Percentiles rank a stretch among this genome's conserved stretches.
Conservation (phyloP, 2,888 invertebrate genomes). For the Salticus scenicus region DNA sequence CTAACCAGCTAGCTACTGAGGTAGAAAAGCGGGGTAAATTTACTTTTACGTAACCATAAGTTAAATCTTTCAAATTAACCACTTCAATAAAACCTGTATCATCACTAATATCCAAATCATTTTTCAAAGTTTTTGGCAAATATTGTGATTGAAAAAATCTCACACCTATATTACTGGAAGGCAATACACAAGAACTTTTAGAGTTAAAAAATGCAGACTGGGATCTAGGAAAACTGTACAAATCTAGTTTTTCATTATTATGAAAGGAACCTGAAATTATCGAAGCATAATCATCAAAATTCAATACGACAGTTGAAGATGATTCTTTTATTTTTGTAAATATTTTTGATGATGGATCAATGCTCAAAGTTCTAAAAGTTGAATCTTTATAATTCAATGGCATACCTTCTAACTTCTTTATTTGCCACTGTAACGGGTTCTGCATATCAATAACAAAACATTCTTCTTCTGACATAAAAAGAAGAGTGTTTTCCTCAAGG, state of each 20-base stretch:
- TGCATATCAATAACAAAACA: constrained; percentile 33
- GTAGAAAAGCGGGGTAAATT: constrained; percentile 77
- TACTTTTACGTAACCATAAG: constrained; percentile 79
- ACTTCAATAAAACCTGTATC: constrained; percentile 78
- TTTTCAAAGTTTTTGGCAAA: constrained; percentile 14
- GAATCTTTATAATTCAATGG: neutral
- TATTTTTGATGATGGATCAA: neutral
- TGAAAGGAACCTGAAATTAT: constrained; percentile 33
- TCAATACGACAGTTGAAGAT: constrained; percentile 24
- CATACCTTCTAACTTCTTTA: constrained; percentile 14
- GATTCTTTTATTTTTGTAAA: neutral
- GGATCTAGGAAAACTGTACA: constrained; percentile 42
- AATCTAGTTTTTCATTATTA: constrained; percentile 5
- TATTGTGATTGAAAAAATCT: constrained; percentile 25
- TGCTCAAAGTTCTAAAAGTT: neutral
- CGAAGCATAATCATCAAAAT: constrained; percentile 43
- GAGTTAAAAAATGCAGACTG: constrained; percentile 1
- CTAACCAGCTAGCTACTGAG: constrained; percentile 75
- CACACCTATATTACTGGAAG: neutral
- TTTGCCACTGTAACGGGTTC: constrained; percentile 25
- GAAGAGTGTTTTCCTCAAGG: constrained; percentile 25
- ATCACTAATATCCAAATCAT: constrained; percentile 74
- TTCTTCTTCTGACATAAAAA: constrained; percentile 13
- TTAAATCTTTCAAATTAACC: constrained; percentile 78
- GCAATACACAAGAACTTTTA: constrained; percentile 29